phyloP scores from a whole-genome alignment of 2,888 invertebrate genomes.

The Onthophagus sagittarius region DNA sequence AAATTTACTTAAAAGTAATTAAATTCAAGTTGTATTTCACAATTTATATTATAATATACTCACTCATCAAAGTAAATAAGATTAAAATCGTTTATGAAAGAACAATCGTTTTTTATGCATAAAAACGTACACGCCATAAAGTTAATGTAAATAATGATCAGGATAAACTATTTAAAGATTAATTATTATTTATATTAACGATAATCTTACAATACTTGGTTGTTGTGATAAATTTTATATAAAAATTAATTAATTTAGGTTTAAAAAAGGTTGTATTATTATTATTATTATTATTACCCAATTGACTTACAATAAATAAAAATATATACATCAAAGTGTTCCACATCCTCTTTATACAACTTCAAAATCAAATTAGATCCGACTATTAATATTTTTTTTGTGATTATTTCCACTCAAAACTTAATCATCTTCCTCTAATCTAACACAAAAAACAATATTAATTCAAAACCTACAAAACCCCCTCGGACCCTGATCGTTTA shows the following conservation, averaged over 20 bases:
- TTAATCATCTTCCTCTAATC: constrained; percentile 7
- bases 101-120: neutral
- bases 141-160: no score
- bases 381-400: neutral
- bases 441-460: neutral
- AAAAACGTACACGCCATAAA: neutral
- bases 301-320: constrained; percentile 10
- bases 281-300: constrained; percentile 2
- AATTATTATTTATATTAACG: no score
- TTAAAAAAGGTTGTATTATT: neutral
- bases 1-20: no score
- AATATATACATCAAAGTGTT: constrained; percentile 3
- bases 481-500: neutral
- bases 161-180: no score
- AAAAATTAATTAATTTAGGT: no score
- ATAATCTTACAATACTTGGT: no score
- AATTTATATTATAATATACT: neutral
- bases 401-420: neutral
- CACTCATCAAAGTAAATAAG: neutral
- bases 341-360: neutral
- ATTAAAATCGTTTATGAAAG: neutral
- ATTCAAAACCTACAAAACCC: neutral
- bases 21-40: no score
- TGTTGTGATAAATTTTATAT: no score
- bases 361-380: neutral